Base-by-base conservation (phyloP, 2,797 vertebrate genomes). In the Rhinogobio ventralis region DNA sequence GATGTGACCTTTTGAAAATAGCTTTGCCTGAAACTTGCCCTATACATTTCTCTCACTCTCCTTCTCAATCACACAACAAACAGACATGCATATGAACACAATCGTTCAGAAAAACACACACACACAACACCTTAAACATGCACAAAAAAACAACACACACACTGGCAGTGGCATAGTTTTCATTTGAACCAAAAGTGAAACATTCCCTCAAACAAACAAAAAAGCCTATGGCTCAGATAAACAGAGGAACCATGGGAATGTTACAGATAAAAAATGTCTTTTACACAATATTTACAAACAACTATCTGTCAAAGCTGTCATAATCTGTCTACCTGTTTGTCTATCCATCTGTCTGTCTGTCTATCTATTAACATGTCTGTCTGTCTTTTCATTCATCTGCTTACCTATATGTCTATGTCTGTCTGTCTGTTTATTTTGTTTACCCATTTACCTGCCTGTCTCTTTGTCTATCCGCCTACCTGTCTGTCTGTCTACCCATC, bases 1-100 rank as follows among this genome's bases (percentile, higher is more conserved):
- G 69, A 87, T 60, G 68, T 90, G 89, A 89, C 88, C 89, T 91
- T 91, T 90, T 81, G 66, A 57, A 87, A 86, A 86, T 74, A 87
- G 84, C 81, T 49, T 82, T 83, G 76, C 76, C 77, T 86, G 83
- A 86, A 79, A 67, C 66, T 81, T 83, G 66, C 68, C 86, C 79
- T 30, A 60, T 75, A 46, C 80, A 19, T 57, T 20, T 60, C n/a
- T 33, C 57, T 30, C 75, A 9, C 30, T 64, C 39, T 20, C 36
- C 62, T 45, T 74, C 49, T 78, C 25, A 64, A 49, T 67, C 36
- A 64, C 25, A 33, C 19, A 60, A 74, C 55, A 86, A 45, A 87
- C 17, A 72, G 20, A 53, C 20, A 79, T 46, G 53, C 25, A 49
- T 71, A 36, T n/a, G 51, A 5, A 75, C 25, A 62, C 62, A 62